Conservation (phyloP, 1,140 invertebrate genomes). For the Tetramorium alpestre region DNA sequence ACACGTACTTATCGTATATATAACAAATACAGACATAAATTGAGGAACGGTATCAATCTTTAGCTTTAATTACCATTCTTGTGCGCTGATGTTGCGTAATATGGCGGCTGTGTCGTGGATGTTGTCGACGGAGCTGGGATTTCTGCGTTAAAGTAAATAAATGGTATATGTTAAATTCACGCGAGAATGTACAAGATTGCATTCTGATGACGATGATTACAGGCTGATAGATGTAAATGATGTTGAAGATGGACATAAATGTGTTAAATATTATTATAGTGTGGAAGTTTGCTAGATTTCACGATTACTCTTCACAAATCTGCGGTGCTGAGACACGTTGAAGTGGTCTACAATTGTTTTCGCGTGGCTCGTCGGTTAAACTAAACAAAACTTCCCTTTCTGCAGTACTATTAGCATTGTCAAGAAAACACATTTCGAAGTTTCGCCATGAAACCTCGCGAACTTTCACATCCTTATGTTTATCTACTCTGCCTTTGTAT, state of each 20-base stretch:
- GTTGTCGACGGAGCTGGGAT: conserved; percentile 90
- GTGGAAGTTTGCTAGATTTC: conserved; percentile 4
- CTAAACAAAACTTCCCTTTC: conserved; percentile 43
- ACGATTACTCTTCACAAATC: not conserved
- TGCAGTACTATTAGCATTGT: not conserved
- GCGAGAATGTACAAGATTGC: not conserved
- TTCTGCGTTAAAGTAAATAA: conserved; percentile 84
- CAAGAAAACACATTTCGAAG: conserved; percentile 5
- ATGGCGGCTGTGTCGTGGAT: conserved; percentile 87
- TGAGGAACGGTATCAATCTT: conserved; percentile 9
- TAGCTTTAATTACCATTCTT: conserved; percentile 78
- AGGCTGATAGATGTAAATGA: not conserved
- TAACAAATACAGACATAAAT: conserved; percentile 12
- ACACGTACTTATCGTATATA: not conserved
- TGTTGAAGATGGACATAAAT: conserved; percentile 13
- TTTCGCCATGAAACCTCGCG: not conserved
- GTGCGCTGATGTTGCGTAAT: conserved; percentile 80
- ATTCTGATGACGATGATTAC: not conserved
- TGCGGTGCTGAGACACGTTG: not conserved
- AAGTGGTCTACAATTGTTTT: conserved; percentile 26
- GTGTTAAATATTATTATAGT: not conserved
- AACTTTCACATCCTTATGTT: not conserved
- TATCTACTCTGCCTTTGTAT: conserved; percentile 1
- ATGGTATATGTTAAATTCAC: not conserved
- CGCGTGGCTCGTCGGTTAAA: conserved; percentile 6